Conservation (phyloP, 2,888 invertebrate genomes). For the Andrena flavipes region DNA sequence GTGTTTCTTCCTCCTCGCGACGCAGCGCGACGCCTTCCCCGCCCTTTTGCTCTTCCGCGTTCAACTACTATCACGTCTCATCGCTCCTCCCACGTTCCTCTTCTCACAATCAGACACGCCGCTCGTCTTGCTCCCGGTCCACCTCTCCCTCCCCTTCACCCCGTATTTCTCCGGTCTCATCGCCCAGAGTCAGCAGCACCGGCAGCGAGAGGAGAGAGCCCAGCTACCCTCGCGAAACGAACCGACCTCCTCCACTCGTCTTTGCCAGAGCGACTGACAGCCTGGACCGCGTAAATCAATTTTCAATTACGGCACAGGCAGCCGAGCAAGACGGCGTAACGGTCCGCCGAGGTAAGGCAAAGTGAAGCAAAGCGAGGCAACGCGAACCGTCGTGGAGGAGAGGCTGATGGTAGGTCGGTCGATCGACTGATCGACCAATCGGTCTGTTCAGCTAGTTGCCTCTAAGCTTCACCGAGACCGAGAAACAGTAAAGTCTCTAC, state of each 20-base stretch:
- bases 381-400: not conserved
- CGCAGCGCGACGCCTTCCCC: conserved; percentile 20
- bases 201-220: conserved; percentile 34
- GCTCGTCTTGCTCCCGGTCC: conserved; percentile 32
- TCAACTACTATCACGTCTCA: conserved; percentile 32
- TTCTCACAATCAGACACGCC: conserved; percentile 9
- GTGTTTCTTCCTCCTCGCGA: conserved; percentile 47
- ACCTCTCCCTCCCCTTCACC: conserved; percentile 36
- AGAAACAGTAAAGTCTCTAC: not conserved
- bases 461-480: not conserved
- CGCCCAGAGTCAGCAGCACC: conserved; percentile 31
- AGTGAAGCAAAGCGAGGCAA: conserved; percentile 2
- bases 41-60: conserved; percentile 54
- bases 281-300: conserved; percentile 85
- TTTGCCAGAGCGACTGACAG: conserved; percentile 83
- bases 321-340: conserved; percentile 54
- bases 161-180: conserved; percentile 45
- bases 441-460: not conserved
- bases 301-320: conserved; percentile 84
- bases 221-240: conserved; percentile 63
- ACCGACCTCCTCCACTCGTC: conserved; percentile 76
- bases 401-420: conserved; percentile 8
- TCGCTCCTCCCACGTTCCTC: conserved; percentile 64
- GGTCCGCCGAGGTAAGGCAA: conserved; percentile 37
- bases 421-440: conserved; percentile 8